Percentiles rank a stretch among this genome's conserved stretches.
phyloP scores from a whole-genome alignment of 2,888 invertebrate species.

The Eupeodes luniger region DNA sequence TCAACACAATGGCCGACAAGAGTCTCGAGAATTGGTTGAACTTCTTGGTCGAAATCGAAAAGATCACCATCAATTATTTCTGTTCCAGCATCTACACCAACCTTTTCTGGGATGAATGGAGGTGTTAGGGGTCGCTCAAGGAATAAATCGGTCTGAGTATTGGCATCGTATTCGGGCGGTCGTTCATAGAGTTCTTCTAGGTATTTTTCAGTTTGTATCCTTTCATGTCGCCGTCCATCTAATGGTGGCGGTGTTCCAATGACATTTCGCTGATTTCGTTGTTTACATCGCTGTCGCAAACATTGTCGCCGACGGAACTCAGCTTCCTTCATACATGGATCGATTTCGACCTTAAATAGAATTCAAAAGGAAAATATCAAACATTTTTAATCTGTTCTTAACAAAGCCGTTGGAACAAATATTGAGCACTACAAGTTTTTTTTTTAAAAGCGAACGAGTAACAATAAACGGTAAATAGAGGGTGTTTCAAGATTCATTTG shows the following conservation, averaged over 20 bases:
- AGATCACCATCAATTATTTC: slow-evolving; percentile 97
- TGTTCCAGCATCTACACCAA: slow-evolving; percentile 91
- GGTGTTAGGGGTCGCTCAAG: slow-evolving; percentile 93
- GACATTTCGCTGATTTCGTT: slow-evolving; percentile 85
- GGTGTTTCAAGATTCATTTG: slow-evolving; percentile 17
- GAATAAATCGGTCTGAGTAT: slow-evolving; percentile 95
- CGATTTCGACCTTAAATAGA: slow-evolving; percentile 83
- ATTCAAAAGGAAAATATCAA: neutral
- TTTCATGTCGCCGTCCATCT: slow-evolving; percentile 92
- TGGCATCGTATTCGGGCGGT: slow-evolving; percentile 90
- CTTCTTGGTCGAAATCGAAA: slow-evolving; percentile 96
- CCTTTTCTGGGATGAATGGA: slow-evolving; percentile 90
- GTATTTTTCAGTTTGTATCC: slow-evolving; percentile 95
- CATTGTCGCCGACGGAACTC: slow-evolving; percentile 88
- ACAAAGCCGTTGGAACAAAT: neutral
- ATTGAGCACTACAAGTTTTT: slow-evolving; percentile 34
- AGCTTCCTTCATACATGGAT: slow-evolving; percentile 82
- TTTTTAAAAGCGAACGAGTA: slow-evolving; percentile 46
- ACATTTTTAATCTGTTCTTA: no score
- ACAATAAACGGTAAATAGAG: slow-evolving; percentile 57
- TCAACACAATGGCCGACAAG: slow-evolving; percentile 95
- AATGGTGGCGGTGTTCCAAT: slow-evolving; percentile 85
- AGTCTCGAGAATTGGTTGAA: slow-evolving; percentile 94
- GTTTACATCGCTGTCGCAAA: slow-evolving; percentile 86
- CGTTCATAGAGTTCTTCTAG: slow-evolving; percentile 93